These are phyloP conservation scores for Bradypodion ventrale DNA, from an alignment of 2,797 vertebrate species.

Conservation along the genomic window DNA sequence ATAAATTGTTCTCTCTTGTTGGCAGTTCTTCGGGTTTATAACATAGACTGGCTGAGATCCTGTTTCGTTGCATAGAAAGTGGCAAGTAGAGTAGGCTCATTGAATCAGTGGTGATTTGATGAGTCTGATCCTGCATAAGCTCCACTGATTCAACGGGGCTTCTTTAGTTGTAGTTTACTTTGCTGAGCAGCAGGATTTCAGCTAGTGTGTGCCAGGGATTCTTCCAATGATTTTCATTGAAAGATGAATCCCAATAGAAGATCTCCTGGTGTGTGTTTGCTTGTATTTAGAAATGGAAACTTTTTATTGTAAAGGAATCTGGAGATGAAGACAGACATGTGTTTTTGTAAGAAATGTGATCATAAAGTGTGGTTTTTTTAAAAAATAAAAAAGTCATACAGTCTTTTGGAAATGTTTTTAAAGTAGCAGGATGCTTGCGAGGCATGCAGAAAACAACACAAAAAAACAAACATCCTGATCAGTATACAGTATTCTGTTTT, in stretches of 20 bases:
- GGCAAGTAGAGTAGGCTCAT: no score
- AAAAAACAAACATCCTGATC: slow-evolving; percentile 51
- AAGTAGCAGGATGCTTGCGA: slow-evolving; percentile 65
- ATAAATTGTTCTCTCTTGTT: neutral
- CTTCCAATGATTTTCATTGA: neutral
- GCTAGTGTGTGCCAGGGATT: neutral
- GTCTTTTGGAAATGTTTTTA: slow-evolving; percentile 35
- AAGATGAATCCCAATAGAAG: neutral
- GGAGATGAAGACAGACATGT: neutral
- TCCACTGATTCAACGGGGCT: no score
- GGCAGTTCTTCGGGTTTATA: neutral
- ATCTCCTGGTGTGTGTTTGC: neutral
- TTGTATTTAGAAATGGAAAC: neutral
- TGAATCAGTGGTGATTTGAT: no score
- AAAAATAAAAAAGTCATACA: slow-evolving; percentile 10
- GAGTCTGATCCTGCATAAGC: no score
- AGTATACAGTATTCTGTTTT: slow-evolving; percentile 71
- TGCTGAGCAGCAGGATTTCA: no score
- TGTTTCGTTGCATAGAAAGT: no score
- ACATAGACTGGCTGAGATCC: no score
- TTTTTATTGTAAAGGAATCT: neutral
- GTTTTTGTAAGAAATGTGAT: neutral
- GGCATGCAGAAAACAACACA: slow-evolving; percentile 60
- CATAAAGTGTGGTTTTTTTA: neutral
- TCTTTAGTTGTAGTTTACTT: no score